Percentiles rank a stretch among this genome's conserved stretches.
These are phyloP conservation scores for Catostomus latipinnis DNA, from an alignment of 2,797 vertebrate genomes.

Conservation along the genomic window DNA sequence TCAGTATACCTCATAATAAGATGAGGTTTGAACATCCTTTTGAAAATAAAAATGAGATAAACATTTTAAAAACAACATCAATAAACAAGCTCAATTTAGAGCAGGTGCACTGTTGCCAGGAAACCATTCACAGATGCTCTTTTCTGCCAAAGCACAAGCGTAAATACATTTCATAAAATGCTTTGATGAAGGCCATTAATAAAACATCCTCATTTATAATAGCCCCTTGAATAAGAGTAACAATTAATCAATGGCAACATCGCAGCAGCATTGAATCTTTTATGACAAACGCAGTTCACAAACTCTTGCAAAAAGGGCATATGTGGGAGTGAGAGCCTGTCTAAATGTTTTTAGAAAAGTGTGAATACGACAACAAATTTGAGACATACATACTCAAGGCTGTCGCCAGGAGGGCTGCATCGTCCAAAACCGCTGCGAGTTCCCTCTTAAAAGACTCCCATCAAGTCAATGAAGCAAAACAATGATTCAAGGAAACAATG, in stretches of 20 bases:
- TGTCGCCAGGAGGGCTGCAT: neutral
- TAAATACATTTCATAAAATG: constrained; percentile 4
- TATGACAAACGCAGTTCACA: neutral
- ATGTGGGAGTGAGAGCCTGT: constrained; percentile 12
- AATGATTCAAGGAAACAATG: constrained; percentile 14
- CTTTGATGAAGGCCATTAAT: constrained; percentile 16
- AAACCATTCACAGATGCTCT: constrained; percentile 30
- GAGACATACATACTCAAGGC: constrained; percentile 5
- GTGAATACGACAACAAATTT: constrained; percentile 39
- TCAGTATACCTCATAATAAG: constrained; percentile 58
- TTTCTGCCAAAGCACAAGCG: constrained; percentile 24
- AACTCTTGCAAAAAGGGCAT: constrained; percentile 23
- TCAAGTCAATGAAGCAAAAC: constrained; percentile 60
- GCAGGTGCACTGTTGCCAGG: constrained; percentile 57
- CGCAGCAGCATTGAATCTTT: neutral
- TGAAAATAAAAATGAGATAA: constrained; percentile 53
- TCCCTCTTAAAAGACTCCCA: constrained; percentile 54
- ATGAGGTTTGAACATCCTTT: constrained; percentile 48
- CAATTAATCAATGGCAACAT: constrained; percentile 7
- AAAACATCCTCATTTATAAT: constrained; percentile 13
- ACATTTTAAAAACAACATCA: constrained; percentile 50
- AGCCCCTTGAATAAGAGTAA: neutral
- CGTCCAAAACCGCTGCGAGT: neutral
- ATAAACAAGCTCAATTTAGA: constrained; percentile 50
- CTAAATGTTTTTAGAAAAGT: constrained; percentile 16